Percentiles rank a stretch among this genome's conserved stretches.
These are phyloP conservation scores for Lobophora halterata DNA, from an alignment of 2,888 invertebrate genomes.

Conservation along the genomic window DNA sequence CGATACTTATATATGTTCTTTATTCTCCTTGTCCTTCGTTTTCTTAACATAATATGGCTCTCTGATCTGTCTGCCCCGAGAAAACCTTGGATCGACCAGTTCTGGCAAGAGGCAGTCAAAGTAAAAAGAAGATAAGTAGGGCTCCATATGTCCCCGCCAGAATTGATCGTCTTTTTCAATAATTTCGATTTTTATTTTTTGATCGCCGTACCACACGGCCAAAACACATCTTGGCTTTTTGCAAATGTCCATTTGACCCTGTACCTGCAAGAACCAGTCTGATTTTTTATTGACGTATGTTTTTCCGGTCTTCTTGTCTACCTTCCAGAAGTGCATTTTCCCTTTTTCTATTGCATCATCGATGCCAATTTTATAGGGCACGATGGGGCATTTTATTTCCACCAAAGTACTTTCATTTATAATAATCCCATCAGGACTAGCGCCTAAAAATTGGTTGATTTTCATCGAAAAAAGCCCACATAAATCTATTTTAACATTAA, in stretches of 20 bases:
- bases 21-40: not conserved
- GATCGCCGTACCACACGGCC: slow-evolving; percentile 17
- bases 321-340: slow-evolving; percentile 13
- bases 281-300: slow-evolving; percentile 10
- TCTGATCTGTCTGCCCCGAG: slow-evolving; percentile 14
- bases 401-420: slow-evolving; percentile 16
- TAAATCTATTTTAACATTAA: slow-evolving; percentile 1
- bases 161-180: slow-evolving; percentile 19
- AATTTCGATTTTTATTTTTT: slow-evolving; percentile 18
- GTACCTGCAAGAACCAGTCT: slow-evolving; percentile 19
- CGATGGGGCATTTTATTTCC: slow-evolving; percentile 26
- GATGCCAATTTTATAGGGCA: no score
- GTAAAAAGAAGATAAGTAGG: slow-evolving; percentile 4
- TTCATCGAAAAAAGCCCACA: slow-evolving; percentile 14
- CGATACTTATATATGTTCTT: no score
- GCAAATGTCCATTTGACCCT: slow-evolving; percentile 21
- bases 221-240: slow-evolving; percentile 10
- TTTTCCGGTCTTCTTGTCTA: slow-evolving; percentile 5
- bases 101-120: slow-evolving; percentile 5
- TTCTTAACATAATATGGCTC: slow-evolving; percentile 6
- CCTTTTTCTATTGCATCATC: slow-evolving; percentile 13
- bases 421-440: slow-evolving; percentile 21
- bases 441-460: no score
- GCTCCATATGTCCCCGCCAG: slow-evolving; percentile 14
- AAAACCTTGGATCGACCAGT: slow-evolving; percentile 17